Percentiles rank a stretch among this genome's conserved stretches.
phyloP scores from a whole-genome alignment of 2,888 invertebrate species.

The Amaurobius ferox region DNA sequence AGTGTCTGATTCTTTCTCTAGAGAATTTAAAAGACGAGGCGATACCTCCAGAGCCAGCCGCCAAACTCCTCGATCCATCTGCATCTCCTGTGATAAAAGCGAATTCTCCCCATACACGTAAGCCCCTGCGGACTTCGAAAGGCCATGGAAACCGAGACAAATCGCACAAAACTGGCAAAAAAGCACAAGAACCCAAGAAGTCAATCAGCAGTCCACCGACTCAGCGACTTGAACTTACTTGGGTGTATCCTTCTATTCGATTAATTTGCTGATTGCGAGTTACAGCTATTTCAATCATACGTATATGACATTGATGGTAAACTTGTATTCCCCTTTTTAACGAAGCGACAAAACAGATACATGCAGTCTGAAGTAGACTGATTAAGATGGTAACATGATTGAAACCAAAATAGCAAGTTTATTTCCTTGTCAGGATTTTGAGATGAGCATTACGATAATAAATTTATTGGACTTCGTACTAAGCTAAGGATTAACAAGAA shows the following conservation, averaged over 20 bases:
- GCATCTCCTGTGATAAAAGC: slow-evolving; percentile 19
- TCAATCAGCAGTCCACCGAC: slow-evolving; percentile 82
- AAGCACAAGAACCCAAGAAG: slow-evolving; percentile 38
- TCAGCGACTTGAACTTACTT: slow-evolving; percentile 91
- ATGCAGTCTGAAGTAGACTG: no score
- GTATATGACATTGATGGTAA: no score
- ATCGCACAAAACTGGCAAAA: slow-evolving; percentile 38
- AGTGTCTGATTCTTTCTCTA: slow-evolving; percentile 7
- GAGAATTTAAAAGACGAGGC: slow-evolving; percentile 40
- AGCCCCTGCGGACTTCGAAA: slow-evolving; percentile 36
- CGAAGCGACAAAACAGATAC: no score
- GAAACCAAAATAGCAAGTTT: no score
- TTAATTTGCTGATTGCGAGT: no score
- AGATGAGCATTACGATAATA: no score
- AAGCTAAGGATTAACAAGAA: no score
- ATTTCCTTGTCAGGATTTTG: no score
- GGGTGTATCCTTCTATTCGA: slow-evolving; percentile 88
- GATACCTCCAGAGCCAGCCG: slow-evolving; percentile 23
- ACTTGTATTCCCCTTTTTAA: no score
- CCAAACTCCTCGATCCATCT: slow-evolving; percentile 27
- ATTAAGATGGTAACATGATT: no score
- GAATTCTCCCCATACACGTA: slow-evolving; percentile 25
- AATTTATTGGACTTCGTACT: no score
- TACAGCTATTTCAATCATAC: no score
- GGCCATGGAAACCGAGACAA: slow-evolving; percentile 28